Evolutionary conservation across 2,113 vertebrate genomes (phyloP).

Genomic region (Glaucidium brasilianum): DNA sequence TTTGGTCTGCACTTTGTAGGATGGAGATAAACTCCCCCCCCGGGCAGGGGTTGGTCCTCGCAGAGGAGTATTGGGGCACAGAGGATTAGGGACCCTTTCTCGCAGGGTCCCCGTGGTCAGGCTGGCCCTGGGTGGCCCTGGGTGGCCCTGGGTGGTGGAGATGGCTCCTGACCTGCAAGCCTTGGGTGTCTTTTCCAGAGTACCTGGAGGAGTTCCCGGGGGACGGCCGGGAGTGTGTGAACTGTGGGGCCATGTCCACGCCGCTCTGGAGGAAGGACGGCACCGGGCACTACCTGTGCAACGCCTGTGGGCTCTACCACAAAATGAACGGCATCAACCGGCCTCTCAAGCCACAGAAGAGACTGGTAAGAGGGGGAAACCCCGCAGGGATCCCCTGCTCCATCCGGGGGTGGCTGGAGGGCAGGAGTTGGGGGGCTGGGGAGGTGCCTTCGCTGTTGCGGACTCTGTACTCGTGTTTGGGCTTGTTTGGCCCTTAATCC

Average conservation of each 20-base stretch:
- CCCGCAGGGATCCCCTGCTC: background rate
- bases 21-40: background rate
- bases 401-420: accelerated
- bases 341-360: slow-evolving; percentile 93
- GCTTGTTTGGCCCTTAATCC: background rate
- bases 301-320: slow-evolving; percentile 97
- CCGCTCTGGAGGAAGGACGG: slow-evolving; percentile 96
- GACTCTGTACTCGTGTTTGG: background rate
- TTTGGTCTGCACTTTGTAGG: background rate
- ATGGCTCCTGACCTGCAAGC: accelerated
- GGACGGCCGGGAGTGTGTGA: slow-evolving; percentile 94
- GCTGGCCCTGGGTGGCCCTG: accelerated
- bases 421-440: accelerated
- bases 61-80: accelerated
- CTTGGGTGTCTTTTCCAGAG: slow-evolving; percentile 61
- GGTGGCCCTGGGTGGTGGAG: background rate
- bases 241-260: slow-evolving; percentile 95
- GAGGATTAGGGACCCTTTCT: background rate
- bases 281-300: slow-evolving; percentile 96
- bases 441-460: accelerated
- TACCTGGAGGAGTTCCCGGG: slow-evolving; percentile 85
- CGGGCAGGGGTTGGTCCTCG: accelerated
- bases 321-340: slow-evolving; percentile 98
- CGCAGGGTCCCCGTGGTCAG: accelerated
- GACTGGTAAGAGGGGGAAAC: slow-evolving; percentile 81